These are phyloP conservation scores for Brenthis hecate DNA, from an alignment of 2,888 invertebrate genomes.

Conservation along the genomic window DNA sequence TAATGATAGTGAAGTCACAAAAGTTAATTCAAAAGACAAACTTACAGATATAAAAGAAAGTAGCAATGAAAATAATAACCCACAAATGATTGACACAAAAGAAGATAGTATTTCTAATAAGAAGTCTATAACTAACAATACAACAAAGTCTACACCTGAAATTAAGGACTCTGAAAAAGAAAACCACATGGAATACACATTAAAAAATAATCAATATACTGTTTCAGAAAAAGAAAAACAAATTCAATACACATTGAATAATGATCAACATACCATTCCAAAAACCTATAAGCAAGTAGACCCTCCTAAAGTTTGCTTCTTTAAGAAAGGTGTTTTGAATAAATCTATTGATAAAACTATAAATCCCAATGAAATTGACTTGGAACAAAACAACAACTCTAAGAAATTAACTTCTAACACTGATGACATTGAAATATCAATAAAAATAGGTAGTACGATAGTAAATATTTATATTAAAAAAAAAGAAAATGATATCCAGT, in stretches of 20 bases:
- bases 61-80: too few species aligned
- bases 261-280: background rate
- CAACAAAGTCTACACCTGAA: too few species aligned
- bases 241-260: background rate
- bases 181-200: background rate
- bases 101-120: too few species aligned
- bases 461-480: constrained; percentile 69
- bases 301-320: constrained; percentile 2
- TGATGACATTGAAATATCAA: constrained; percentile 70
- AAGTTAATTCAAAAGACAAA: constrained; percentile 5
- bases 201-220: background rate
- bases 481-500: constrained; percentile 61
- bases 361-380: background rate
- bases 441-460: constrained; percentile 65
- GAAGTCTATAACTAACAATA: too few species aligned
- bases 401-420: constrained; percentile 42
- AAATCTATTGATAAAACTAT: background rate
- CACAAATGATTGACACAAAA: too few species aligned
- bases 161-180: too few species aligned
- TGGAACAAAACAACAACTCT: constrained; percentile 42
- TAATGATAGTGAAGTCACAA: constrained; percentile 19
- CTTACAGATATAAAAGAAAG: constrained; percentile 24
- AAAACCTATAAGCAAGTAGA: background rate
- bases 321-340: constrained; percentile 1
- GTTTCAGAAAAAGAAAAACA: background rate